Evolutionary conservation across 2,113 vertebrate species (phyloP), one percentile per base, ranked within the genome.

Genomic region (Epinephelus moara): DNA sequence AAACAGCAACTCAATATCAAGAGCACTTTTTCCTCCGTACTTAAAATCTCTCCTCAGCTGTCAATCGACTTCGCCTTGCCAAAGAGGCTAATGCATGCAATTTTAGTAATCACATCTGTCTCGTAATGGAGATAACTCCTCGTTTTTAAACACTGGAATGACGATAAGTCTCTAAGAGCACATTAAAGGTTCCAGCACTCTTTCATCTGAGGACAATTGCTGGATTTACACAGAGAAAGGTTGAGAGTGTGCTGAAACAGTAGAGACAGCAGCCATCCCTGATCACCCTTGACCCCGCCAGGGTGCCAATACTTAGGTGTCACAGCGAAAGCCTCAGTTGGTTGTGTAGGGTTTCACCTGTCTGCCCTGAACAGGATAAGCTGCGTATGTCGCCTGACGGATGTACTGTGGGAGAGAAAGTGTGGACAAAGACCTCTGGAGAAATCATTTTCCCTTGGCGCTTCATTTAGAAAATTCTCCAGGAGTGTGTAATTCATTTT

Each of bases 271-370:
- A 62, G 62, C 42, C 62, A 33, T 52, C 49, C 25, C 47, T 47
- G 47, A 87, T 79, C 78, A 75, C 21, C 60, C 27, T 78, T 83
- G 70, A 86, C 70, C 55, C 56, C 6, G 21, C 15, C 63, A 49
- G 63, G 42, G 52, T 77, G 47, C 18, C 67, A 82, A 85, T 30
- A 30, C 76, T 69, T 3, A 4, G 61, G 63, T 17, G 84, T 87
- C 75, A 79, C 67, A 21, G 78, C 61, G 57, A 73, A 9, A 75
- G 81, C 67, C 67, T 86, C 5, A 25, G 50, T 23, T 37, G 45
- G 70, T 13, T 81, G 82, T 81, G 77, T 89, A 10, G 37, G 57
- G 80, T 88, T 90, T 89, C 80, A 82, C 60, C 85, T 73, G 75
- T 60, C 77, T 71, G 79, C 71, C 23, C 62, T 27, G 14, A 81